These are phyloP conservation scores for Pseudonaja textilis DNA, from an alignment of 2,113 vertebrate genomes.

Conservation along the genomic window DNA sequence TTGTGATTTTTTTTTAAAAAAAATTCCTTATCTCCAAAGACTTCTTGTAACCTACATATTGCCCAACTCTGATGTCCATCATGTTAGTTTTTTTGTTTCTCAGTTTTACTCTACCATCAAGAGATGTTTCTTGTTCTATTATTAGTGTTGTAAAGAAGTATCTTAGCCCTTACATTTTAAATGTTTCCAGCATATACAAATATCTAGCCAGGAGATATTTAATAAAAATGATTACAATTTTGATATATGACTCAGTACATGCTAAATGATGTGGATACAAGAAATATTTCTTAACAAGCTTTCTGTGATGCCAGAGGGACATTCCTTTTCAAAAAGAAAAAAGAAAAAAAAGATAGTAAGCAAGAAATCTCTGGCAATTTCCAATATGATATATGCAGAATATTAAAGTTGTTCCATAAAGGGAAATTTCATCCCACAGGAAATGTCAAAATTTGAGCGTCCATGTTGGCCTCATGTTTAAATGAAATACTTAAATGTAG, in stretches of 20 bases:
- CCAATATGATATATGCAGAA: slow-evolving; percentile 45
- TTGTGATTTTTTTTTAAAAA: background rate
- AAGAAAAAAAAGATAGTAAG: background rate
- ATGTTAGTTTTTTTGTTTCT: background rate
- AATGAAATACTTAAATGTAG: slow-evolving; percentile 8
- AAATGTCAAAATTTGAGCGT: slow-evolving; percentile 35
- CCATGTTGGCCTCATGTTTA: background rate
- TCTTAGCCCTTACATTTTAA: slow-evolving; percentile 39
- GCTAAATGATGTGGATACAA: slow-evolving; percentile 41
- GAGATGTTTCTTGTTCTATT: background rate
- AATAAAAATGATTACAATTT: slow-evolving; percentile 57
- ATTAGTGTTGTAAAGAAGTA: slow-evolving; percentile 42
- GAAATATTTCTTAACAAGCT: slow-evolving; percentile 35
- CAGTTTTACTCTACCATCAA: background rate
- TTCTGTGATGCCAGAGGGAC: slow-evolving; percentile 47
- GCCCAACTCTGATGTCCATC: background rate
- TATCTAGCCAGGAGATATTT: slow-evolving; percentile 57
- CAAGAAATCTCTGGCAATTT: slow-evolving; percentile 44
- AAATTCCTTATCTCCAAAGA: background rate
- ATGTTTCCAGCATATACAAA: slow-evolving; percentile 28
- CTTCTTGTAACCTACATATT: background rate
- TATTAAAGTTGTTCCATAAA: slow-evolving; percentile 46
- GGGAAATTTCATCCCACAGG: slow-evolving; percentile 44
- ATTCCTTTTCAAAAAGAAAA: slow-evolving; percentile 24
- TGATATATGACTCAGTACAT: slow-evolving; percentile 53